These are phyloP conservation scores for Pilophorus perplexus DNA, from an alignment of 2,888 invertebrate species.

Conservation along the genomic window DNA sequence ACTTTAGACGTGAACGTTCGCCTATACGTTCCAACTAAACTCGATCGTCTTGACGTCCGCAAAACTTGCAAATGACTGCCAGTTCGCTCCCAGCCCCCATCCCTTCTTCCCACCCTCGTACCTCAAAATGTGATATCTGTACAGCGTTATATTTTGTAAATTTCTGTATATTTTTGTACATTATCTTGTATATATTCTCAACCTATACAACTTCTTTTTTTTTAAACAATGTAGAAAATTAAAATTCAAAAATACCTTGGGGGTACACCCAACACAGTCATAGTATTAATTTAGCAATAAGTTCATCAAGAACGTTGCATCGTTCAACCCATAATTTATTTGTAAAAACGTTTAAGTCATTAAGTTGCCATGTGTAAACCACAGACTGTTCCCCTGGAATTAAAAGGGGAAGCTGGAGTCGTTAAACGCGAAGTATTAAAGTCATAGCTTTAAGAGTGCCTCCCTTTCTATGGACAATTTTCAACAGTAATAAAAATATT, in stretches of 20 bases:
- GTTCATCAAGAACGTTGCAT: too few species aligned
- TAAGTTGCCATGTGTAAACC: constrained; percentile 38
- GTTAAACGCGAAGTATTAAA: constrained; percentile 40
- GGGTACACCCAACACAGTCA: constrained; percentile 38
- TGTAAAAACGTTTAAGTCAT: constrained; percentile 27
- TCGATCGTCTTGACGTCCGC: too few species aligned
- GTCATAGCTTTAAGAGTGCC: constrained; percentile 42
- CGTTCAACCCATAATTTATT: too few species aligned
- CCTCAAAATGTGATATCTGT: constrained; percentile 42
- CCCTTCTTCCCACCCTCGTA: constrained; percentile 9
- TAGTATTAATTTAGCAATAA: constrained; percentile 41
- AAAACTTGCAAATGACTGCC: too few species aligned
- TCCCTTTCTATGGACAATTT: constrained; percentile 18
- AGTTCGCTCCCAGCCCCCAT: too few species aligned
- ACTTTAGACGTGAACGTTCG: too few species aligned
- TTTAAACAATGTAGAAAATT: constrained; percentile 1
- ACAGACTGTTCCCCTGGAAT: constrained; percentile 31
- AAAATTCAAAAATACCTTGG: too few species aligned
- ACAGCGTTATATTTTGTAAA: constrained; percentile 33
- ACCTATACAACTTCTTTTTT: not conserved
- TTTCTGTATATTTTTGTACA: constrained; percentile 33
- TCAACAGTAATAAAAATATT: not conserved
- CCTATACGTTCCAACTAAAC: too few species aligned
- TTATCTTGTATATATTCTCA: not conserved
- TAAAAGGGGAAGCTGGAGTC: constrained; percentile 19